A percentile compares a stretch with the other conserved stretches of the same genome.
phyloP scores from a whole-genome alignment of 2,888 invertebrate genomes.

The Phyto melanocephala region DNA sequence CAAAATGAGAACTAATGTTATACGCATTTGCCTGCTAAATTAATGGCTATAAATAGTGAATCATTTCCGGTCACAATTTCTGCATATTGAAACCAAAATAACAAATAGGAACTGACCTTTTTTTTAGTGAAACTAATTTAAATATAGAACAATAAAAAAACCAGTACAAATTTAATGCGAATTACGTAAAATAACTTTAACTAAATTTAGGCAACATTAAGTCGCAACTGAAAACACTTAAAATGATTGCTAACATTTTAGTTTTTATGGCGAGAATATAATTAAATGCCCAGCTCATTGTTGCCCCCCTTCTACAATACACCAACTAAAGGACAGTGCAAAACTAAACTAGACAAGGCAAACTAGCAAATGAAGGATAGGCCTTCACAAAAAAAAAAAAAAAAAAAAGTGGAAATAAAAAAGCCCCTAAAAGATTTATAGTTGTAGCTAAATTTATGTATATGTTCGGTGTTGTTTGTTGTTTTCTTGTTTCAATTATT shows the following conservation, averaged over 20 bases:
- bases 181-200: constrained; percentile 23
- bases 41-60: constrained; percentile 40
- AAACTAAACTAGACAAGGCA: constrained; percentile 17
- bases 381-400: constrained; percentile 1
- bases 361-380: constrained; percentile 1
- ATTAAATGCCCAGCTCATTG: too few relatives aligned
- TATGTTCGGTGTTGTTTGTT: background rate
- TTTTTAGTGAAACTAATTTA: background rate
- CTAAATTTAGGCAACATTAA: background rate
- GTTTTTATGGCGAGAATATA: too few relatives aligned
- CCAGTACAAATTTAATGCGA: background rate
- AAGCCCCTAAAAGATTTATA: constrained; percentile 47
- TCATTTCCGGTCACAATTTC: constrained; percentile 56
- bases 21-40: constrained; percentile 56
- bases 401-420: too few relatives aligned
- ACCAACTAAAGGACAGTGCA: background rate
- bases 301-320: too few relatives aligned
- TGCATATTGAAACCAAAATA: too few relatives aligned
- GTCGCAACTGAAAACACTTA: too few relatives aligned
- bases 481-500: constrained; percentile 26
- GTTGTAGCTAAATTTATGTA: constrained; percentile 38
- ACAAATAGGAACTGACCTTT: background rate
- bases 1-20: constrained; percentile 12
- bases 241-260: too few relatives aligned
- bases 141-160: too few relatives aligned